Conservation (phyloP, 2,888 invertebrate species). For the Diabrotica balteata region DNA sequence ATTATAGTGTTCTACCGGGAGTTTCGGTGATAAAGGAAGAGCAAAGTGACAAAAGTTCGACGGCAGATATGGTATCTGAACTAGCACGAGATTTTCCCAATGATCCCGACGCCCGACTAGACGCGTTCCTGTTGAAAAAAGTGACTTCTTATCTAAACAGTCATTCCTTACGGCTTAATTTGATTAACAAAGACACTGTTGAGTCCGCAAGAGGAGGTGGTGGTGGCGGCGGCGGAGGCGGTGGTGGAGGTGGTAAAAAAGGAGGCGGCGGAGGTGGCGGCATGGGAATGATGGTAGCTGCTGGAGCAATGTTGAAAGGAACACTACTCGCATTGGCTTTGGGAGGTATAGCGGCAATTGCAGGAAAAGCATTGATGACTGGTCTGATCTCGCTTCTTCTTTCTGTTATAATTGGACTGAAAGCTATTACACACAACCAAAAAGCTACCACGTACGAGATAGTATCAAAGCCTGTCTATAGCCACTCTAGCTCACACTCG, state of each 20-base stretch:
- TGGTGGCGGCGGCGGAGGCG: constrained; percentile 53
- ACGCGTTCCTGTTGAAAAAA: constrained; percentile 76
- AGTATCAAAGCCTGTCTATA: constrained; percentile 81
- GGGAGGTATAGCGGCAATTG: constrained; percentile 78
- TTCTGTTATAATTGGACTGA: constrained; percentile 79
- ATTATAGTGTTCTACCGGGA: constrained; percentile 75
- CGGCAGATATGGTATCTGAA: constrained; percentile 76
- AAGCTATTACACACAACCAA: constrained; percentile 73
- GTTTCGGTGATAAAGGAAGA: constrained; percentile 76
- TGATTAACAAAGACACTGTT: constrained; percentile 69
- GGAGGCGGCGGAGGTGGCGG: constrained; percentile 65
- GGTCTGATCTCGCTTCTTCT: constrained; percentile 80
- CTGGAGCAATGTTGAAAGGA: constrained; percentile 70
- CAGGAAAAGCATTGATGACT: constrained; percentile 85
- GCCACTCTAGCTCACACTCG: constrained; percentile 72
- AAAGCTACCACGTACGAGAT: constrained; percentile 83
- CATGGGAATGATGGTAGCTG: constrained; percentile 59
- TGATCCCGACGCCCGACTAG: constrained; percentile 77
- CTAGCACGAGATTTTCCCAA: constrained; percentile 77
- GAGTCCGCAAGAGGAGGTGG: constrained; percentile 57
- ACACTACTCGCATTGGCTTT: constrained; percentile 73
- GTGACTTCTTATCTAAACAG: constrained; percentile 75
- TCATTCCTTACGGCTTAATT: constrained; percentile 75
- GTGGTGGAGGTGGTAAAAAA: constrained; percentile 59
- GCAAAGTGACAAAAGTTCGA: constrained; percentile 61